Evolutionary conservation across 2,113 vertebrate species (phyloP).

Genomic region (Esox niger): DNA sequence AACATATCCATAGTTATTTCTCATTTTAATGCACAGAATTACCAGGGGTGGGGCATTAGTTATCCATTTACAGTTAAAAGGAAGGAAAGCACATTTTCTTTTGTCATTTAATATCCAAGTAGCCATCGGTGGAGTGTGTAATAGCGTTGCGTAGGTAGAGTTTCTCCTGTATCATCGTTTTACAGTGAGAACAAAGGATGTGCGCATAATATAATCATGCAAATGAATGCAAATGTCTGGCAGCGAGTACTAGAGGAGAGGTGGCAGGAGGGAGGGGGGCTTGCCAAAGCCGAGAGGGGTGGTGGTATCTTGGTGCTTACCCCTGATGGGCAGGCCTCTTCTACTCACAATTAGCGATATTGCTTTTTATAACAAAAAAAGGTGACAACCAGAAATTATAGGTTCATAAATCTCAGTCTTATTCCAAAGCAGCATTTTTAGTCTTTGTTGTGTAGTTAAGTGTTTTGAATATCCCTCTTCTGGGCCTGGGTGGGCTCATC

Average conservation of each 20-base stretch:
- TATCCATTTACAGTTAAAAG: slow-evolving; percentile 54
- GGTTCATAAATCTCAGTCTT: slow-evolving; percentile 22
- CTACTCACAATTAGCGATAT: slow-evolving; percentile 40
- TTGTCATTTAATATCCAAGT: slow-evolving; percentile 55
- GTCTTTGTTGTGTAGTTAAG: not conserved
- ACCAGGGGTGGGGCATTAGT: not conserved
- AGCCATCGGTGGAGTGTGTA: slow-evolving; percentile 38
- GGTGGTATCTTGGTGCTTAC: slow-evolving; percentile 53
- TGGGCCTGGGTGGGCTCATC: slow-evolving; percentile 15
- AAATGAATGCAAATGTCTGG: slow-evolving; percentile 86
- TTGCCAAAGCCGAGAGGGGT: slow-evolving; percentile 52
- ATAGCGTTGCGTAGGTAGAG: slow-evolving; percentile 31
- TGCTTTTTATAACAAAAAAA: not conserved
- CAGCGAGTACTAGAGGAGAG: slow-evolving; percentile 67
- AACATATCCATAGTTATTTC: slow-evolving; percentile 15
- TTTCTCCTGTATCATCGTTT: slow-evolving; percentile 68
- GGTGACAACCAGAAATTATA: slow-evolving; percentile 32
- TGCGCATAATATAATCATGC: slow-evolving; percentile 79
- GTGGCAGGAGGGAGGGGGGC: slow-evolving; percentile 39
- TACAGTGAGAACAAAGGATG: slow-evolving; percentile 84
- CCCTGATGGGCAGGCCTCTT: slow-evolving; percentile 39
- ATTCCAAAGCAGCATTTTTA: slow-evolving; percentile 28
- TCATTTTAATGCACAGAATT: slow-evolving; percentile 29
- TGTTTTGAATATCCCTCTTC: slow-evolving; percentile 7
- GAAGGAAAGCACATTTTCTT: slow-evolving; percentile 32